phyloP scores from a whole-genome alignment of 2,113 vertebrate genomes.

The Cyprinodon brontotheroides region DNA sequence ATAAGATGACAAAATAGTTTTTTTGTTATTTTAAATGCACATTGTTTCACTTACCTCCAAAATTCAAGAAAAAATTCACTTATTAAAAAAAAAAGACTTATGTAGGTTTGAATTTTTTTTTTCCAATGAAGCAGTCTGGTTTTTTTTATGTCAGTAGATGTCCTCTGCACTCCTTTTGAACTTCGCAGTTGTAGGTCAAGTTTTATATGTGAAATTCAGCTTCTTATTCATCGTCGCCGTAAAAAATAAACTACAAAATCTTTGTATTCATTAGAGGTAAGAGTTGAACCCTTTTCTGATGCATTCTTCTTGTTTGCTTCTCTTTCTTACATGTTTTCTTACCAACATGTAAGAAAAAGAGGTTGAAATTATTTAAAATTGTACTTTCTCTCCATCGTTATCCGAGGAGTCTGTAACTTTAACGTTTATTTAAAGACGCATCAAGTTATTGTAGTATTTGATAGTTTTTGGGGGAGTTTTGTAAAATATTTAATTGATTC shows the following conservation, averaged over 20 bases:
- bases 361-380: background rate
- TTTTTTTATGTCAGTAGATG: background rate
- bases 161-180: background rate
- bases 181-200: background rate
- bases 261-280: background rate
- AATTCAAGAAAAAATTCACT: background rate
- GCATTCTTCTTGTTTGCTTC: background rate
- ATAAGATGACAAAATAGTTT: too few relatives aligned
- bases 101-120: background rate
- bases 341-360: background rate
- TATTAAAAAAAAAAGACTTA: background rate
- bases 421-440: background rate
- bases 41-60: too few relatives aligned
- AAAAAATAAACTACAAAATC: background rate
- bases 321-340: background rate
- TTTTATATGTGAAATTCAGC: background rate
- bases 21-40: too few relatives aligned
- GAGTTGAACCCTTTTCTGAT: background rate
- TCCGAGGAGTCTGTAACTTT: background rate
- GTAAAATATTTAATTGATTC: background rate
- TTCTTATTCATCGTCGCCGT: background rate
- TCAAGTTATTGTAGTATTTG: background rate
- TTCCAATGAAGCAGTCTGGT: background rate
- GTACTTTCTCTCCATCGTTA: background rate
- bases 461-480: background rate